These are phyloP conservation scores for Gibbula magus DNA, from an alignment of 2,888 invertebrate genomes.

Conservation along the genomic window DNA sequence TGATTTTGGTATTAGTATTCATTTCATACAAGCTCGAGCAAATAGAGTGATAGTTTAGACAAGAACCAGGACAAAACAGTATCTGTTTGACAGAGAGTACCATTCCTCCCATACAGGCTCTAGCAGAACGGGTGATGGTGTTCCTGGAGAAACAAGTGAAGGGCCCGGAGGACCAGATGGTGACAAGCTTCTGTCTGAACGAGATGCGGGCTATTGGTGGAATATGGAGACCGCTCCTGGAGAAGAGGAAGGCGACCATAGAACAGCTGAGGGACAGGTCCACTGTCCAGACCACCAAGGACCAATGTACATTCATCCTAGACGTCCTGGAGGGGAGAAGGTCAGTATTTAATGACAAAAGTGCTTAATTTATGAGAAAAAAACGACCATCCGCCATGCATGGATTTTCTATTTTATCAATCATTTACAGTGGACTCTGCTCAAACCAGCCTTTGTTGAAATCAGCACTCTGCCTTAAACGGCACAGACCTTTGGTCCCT, in stretches of 20 bases:
- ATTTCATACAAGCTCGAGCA: too few relatives aligned
- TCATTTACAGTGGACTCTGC: too few relatives aligned
- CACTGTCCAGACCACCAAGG: slow-evolving; percentile 41
- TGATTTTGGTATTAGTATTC: too few relatives aligned
- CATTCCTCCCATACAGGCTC: slow-evolving; percentile 29
- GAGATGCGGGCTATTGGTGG: slow-evolving; percentile 47
- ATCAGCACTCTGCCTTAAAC: too few relatives aligned
- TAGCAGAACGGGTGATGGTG: slow-evolving; percentile 36
- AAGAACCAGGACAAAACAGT: too few relatives aligned
- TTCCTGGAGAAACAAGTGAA: slow-evolving; percentile 37
- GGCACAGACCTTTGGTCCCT: too few relatives aligned
- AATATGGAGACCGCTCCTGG: slow-evolving; percentile 43
- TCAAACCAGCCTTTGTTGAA: too few relatives aligned
- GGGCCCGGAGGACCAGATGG: slow-evolving; percentile 32
- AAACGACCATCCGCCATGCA: background rate
- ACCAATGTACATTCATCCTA: slow-evolving; percentile 48
- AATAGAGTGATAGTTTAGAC: too few relatives aligned
- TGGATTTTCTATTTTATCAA: background rate
- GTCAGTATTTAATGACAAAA: slow-evolving; percentile 34
- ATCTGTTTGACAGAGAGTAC: too few relatives aligned
- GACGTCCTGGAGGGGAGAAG: slow-evolving; percentile 64
- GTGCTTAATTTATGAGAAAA: background rate
- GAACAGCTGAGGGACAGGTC: slow-evolving; percentile 42
- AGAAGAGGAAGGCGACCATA: slow-evolving; percentile 44
- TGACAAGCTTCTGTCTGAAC: slow-evolving; percentile 28